Evolutionary conservation across 2,888 invertebrate species (phyloP).

Genomic region (Bedellia somnulentella): DNA sequence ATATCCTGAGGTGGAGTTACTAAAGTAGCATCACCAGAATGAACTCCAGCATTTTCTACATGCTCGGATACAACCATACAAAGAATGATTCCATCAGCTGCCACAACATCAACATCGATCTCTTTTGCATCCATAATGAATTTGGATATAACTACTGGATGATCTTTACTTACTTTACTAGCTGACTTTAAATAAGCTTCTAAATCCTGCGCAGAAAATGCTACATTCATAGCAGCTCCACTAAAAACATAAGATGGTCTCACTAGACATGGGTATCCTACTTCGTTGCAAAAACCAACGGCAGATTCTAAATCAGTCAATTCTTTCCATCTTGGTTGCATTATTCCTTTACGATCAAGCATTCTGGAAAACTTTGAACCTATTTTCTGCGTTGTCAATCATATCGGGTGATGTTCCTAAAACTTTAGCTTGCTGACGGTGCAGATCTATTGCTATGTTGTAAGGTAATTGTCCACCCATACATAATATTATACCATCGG

Average conservation of each 20-base stretch:
- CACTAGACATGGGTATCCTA: constrained; percentile 96
- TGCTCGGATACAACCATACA: constrained; percentile 99
- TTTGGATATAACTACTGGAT: constrained; percentile 98
- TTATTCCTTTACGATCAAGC: constrained; percentile 90
- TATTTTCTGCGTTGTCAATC: constrained; percentile 97
- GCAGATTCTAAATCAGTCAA: constrained; percentile 89
- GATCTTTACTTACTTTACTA: constrained; percentile 90
- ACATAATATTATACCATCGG: constrained; percentile 91
- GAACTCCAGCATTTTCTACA: constrained; percentile 97
- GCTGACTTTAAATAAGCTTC: constrained; percentile 93
- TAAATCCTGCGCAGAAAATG: constrained; percentile 88
- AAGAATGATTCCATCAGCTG: constrained; percentile 88
- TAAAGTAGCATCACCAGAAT: constrained; percentile 97
- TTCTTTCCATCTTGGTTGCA: constrained; percentile 97
- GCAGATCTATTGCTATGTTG: constrained; percentile 98
- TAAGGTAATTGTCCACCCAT: constrained; percentile 99
- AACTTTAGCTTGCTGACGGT: constrained; percentile 86
- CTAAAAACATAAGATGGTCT: constrained; percentile 97
- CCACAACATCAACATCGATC: constrained; percentile 98
- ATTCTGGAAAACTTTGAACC: constrained; percentile 98
- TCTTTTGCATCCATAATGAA: constrained; percentile 97
- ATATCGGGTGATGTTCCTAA: constrained; percentile 95
- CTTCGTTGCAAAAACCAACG: constrained; percentile 87
- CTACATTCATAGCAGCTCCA: constrained; percentile 99
- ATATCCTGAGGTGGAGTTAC: constrained; percentile 99